Evolutionary conservation across 2,797 vertebrate species (phyloP), one percentile per base, ranked within the genome.

Genomic region (Zenarchopterus dispar): DNA sequence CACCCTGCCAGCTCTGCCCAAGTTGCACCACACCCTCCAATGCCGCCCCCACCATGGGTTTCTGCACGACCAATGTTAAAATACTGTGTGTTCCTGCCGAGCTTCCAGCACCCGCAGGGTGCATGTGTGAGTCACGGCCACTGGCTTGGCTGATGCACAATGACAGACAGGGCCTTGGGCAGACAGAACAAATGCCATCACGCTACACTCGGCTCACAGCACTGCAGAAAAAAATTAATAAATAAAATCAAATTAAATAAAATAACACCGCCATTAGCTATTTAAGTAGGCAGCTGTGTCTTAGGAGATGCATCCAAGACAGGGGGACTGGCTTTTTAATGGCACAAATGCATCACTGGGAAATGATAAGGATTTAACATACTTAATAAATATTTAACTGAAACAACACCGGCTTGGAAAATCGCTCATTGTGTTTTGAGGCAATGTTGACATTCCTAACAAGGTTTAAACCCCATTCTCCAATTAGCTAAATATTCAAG

Each of bases 151-250:
- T 74, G 79, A 86, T 70, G 8, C 77, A 79, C 82, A 81, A 80
- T 84, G 90, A 89, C 88, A 92, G 77, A 61, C 66, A 77, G 28
- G 66, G 85, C 89, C 77, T 70, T 49, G 77, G 81, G 86, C 79
- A 62, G 80, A 77, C 56, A 56, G 77, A 76, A 81, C 74, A 81
- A 88, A 91, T 92, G 84, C 79, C 87, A 91, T 81, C 85, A 77
- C 36, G 64, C 78, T 78, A 67, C 75, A 71, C 68, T 76, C 63
- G 1, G 64, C 82, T 77, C 72, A 39, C 55, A 66, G 77, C 55
- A 47, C 67, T 9, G 81, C 61, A 53, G 52, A 28, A 21, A 23
- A 15, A 13, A 47, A 22, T 11, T 22, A 18, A 45, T 18, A 44
- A 45, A 19, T 10, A 8, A 21, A 21, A 21, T 39, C 36, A 39